Base-by-base conservation (phyloP, 2,113 vertebrate genomes). In the Muntiacus muntjak region DNA sequence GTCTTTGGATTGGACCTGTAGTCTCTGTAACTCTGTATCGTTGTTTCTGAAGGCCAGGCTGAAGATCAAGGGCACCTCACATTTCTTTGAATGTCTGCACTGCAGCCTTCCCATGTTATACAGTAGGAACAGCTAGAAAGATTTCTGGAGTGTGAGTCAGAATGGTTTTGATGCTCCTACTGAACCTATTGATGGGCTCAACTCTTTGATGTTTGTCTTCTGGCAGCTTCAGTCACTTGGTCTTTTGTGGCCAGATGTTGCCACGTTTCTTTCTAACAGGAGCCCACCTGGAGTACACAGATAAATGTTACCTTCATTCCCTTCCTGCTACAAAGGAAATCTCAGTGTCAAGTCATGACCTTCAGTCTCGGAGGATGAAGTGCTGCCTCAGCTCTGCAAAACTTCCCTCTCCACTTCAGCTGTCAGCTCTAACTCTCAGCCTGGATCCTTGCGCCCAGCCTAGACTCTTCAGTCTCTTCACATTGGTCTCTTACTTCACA, bases 151-250 rank as follows among this genome's bases (percentile, higher is more conserved):
- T 36, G 26, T 62, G 87, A 52, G 54, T 71, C 45, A 64, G 92
- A 58, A 54, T 4, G 28, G 36, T 74, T n/a, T n/a, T 95, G 81
- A 93, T 83, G 76, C 71, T 79, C 57, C 45, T 55, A 21, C 30
- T 40, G 94, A 82, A 60, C 3, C 91, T 87, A 95, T 19, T 84
- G 97, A 95, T 78, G 83, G 57, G n/a, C 43, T 93, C 19, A 57
- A 15, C 33, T 74, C 91, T 96, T 97, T 97, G 14, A 97, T 97
- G 86, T 87, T 50, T 91, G 50, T 62, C 91, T 97, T 91, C 91
- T 40, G 85, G 58, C 43, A 83, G 87, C 96, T 97, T 87, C 36
- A 58, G 78, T 74, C 57, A 33, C 52, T 54, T 67, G 40, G 40
- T 58, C 47, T 84, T 96, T 52, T 87, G 86, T 84, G 57, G 52